These are phyloP conservation scores for Arctia plantaginis DNA, from an alignment of 2,888 invertebrate species.

Conservation along the genomic window DNA sequence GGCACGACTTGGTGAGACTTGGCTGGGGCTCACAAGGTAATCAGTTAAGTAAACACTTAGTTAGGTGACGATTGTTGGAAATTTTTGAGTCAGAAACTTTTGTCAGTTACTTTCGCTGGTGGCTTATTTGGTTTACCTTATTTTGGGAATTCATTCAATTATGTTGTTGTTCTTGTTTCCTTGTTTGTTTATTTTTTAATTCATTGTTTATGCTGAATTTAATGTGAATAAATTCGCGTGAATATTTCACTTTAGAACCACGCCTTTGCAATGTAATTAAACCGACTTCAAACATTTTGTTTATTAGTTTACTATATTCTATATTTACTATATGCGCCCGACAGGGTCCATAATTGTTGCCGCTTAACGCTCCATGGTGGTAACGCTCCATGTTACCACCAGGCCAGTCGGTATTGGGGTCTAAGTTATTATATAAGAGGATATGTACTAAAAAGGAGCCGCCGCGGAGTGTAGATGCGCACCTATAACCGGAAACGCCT, in stretches of 20 bases:
- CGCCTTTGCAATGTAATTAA: background rate
- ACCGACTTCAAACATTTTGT: too few species aligned
- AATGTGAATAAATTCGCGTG: background rate
- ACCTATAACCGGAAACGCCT: too few species aligned
- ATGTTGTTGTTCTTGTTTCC: slow-evolving; percentile 6
- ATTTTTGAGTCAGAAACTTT: slow-evolving; percentile 30
- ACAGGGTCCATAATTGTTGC: too few species aligned
- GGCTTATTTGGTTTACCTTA: slow-evolving; percentile 33
- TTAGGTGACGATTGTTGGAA: slow-evolving; percentile 48
- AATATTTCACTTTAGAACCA: background rate
- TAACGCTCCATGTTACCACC: too few species aligned
- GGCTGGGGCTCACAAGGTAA: slow-evolving; percentile 40
- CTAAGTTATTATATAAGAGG: too few species aligned
- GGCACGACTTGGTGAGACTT: slow-evolving; percentile 31
- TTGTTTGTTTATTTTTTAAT: background rate
- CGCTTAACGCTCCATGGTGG: too few species aligned
- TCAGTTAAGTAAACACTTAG: slow-evolving; percentile 55
- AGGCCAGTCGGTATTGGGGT: too few species aligned
- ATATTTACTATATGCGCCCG: too few species aligned
- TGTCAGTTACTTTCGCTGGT: slow-evolving; percentile 31
- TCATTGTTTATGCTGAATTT: background rate
- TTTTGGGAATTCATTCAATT: slow-evolving; percentile 30
- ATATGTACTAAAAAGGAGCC: too few species aligned
- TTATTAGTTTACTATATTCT: too few species aligned
- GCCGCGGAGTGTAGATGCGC: too few species aligned